phyloP scores from a whole-genome alignment of 2,888 invertebrate species.

The Eutolmus rufibarbis region DNA sequence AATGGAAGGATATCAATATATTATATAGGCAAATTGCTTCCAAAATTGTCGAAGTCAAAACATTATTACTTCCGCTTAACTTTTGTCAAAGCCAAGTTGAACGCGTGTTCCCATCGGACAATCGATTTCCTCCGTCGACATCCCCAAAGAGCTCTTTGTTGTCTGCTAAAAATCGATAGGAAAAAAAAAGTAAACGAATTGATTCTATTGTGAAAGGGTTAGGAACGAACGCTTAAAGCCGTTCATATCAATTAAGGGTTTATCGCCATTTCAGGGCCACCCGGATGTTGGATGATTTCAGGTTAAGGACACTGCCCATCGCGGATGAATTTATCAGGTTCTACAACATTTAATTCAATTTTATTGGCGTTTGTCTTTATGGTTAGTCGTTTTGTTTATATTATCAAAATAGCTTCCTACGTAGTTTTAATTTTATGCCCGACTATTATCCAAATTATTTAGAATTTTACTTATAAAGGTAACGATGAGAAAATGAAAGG shows the following conservation, averaged over 20 bases:
- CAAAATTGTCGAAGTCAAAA: not conserved
- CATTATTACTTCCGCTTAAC: not conserved
- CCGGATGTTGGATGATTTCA: too few species aligned
- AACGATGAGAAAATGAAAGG: not conserved
- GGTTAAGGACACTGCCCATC: not conserved
- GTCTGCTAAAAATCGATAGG: not conserved
- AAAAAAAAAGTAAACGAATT: not conserved
- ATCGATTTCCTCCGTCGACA: not conserved
- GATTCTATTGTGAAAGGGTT: not conserved
- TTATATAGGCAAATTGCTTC: not conserved
- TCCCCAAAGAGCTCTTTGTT: not conserved
- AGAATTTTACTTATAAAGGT: not conserved
- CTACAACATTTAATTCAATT: not conserved
- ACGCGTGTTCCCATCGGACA: not conserved
- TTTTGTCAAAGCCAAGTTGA: not conserved
- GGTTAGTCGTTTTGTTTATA: not conserved
- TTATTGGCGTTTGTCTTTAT: not conserved
- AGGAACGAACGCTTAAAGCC: not conserved
- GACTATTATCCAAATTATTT: not conserved
- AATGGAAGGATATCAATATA: not conserved
- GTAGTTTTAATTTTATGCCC: not conserved
- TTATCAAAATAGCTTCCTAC: not conserved
- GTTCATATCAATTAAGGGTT: not conserved
- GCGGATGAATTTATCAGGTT: not conserved
- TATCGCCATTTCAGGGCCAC: too few species aligned